phyloP scores from a whole-genome alignment of 2,797 vertebrate genomes.

The Malacoctenus gilli region DNA sequence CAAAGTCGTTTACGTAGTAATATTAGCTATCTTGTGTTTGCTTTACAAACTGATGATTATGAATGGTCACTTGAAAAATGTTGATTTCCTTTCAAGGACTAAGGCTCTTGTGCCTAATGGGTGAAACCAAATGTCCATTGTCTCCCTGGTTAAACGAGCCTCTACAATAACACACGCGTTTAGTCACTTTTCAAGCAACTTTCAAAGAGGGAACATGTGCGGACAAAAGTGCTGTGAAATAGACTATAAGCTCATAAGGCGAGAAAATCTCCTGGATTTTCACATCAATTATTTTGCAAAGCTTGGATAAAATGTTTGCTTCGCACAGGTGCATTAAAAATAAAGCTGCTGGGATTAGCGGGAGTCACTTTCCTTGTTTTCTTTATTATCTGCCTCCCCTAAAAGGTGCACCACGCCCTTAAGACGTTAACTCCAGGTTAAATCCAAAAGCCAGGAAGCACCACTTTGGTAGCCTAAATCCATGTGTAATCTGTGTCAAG shows the following conservation, averaged over 20 bases:
- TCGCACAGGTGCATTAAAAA: slow-evolving; percentile 32
- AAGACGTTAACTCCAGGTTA: slow-evolving; percentile 53
- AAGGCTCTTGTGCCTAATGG: no score
- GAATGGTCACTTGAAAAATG: no score
- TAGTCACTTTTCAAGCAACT: no score
- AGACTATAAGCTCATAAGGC: not conserved
- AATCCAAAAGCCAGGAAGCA: slow-evolving; percentile 55
- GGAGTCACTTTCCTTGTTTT: slow-evolving; percentile 13
- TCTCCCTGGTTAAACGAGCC: no score
- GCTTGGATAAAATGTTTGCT: slow-evolving; percentile 9
- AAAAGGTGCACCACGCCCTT: slow-evolving; percentile 41
- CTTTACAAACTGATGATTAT: no score
- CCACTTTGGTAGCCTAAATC: slow-evolving; percentile 54
- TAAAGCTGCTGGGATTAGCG: slow-evolving; percentile 11
- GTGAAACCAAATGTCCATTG: no score
- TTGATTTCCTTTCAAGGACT: no score
- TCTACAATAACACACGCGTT: no score
- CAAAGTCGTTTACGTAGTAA: no score
- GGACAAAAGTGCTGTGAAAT: not conserved
- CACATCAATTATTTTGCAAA: slow-evolving; percentile 4
- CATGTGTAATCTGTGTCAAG: slow-evolving; percentile 66
- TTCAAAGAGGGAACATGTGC: no score
- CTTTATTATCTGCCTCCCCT: slow-evolving; percentile 26
- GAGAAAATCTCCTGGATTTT: slow-evolving; percentile 8
- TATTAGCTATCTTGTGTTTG: no score